A percentile compares a stretch with the other conserved stretches of the same genome.
phyloP scores from a whole-genome alignment of 2,888 invertebrate species.

The Malacosoma neustria region DNA sequence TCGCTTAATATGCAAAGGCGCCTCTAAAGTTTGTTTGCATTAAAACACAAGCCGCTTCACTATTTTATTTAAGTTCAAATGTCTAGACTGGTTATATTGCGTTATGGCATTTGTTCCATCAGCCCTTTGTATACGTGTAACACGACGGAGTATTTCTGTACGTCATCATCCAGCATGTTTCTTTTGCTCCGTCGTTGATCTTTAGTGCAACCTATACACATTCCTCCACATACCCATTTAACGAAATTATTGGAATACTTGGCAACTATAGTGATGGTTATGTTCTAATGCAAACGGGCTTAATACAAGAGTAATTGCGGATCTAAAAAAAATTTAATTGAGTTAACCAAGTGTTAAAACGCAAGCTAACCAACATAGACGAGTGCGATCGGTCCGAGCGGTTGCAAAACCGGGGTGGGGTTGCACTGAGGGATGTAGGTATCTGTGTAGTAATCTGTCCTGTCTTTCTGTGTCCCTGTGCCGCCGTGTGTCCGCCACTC shows the following conservation, averaged over 20 bases:
- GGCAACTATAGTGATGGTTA: conserved; percentile 45
- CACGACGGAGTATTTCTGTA: conserved; percentile 40
- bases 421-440: conserved; percentile 75
- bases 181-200: conserved; percentile 33
- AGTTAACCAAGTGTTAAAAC: conserved; percentile 59
- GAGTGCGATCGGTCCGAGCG: conserved; percentile 58
- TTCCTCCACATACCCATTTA: background rate
- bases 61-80: conserved; percentile 70
- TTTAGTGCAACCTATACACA: conserved; percentile 45
- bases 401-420: conserved; percentile 68
- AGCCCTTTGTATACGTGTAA: conserved; percentile 37
- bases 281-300: conserved; percentile 75
- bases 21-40: conserved; percentile 75
- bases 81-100: conserved; percentile 74
- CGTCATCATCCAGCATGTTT: conserved; percentile 53
- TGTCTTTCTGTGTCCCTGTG: conserved; percentile 82
- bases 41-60: conserved; percentile 75
- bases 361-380: conserved; percentile 72
- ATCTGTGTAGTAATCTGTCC: conserved; percentile 78
- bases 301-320: conserved; percentile 38
- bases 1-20: conserved; percentile 75
- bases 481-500: conserved; percentile 81
- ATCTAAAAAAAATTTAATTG: conserved; percentile 28
- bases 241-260: background rate
- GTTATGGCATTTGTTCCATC: conserved; percentile 69